phyloP scores from a whole-genome alignment of 1,140 invertebrate species.

The Lepidurus packardi region DNA sequence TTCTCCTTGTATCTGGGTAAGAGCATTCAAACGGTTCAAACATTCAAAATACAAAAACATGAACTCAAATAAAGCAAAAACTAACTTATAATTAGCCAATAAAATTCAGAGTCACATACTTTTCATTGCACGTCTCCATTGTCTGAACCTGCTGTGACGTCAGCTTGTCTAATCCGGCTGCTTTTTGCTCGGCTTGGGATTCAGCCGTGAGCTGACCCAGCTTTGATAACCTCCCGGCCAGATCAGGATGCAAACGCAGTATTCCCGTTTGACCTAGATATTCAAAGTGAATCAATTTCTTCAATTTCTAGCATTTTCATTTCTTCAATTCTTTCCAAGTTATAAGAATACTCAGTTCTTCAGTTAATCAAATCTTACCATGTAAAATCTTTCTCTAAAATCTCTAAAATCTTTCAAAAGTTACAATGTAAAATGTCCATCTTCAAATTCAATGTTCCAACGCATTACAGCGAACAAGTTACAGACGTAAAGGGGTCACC shows the following conservation, averaged over 20 bases:
- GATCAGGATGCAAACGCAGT: slow-evolving; percentile 56
- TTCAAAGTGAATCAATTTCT: neutral
- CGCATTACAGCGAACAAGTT: neutral
- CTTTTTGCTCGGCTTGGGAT: slow-evolving; percentile 54
- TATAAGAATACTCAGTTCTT: neutral
- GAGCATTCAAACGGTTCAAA: neutral
- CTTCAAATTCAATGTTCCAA: neutral
- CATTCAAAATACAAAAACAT: neutral
- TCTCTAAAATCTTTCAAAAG: no score
- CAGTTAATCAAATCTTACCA: no score
- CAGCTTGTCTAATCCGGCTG: slow-evolving; percentile 52
- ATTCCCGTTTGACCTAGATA: slow-evolving; percentile 52
- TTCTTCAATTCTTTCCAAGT: neutral
- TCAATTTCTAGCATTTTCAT: neutral
- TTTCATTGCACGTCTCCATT: slow-evolving; percentile 51
- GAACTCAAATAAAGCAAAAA: no score
- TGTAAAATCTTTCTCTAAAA: no score
- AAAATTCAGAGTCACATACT: slow-evolving; percentile 29
- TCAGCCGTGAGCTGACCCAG: slow-evolving; percentile 53
- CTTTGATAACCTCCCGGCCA: slow-evolving; percentile 55
- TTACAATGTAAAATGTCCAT: neutral
- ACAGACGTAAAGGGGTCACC: slow-evolving; percentile 44
- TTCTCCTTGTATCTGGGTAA: slow-evolving; percentile 55
- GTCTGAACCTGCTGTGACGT: slow-evolving; percentile 49
- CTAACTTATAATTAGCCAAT: no score